Conservation (phyloP, 2,113 vertebrate genomes). For the Onychostoma macrolepis region DNA sequence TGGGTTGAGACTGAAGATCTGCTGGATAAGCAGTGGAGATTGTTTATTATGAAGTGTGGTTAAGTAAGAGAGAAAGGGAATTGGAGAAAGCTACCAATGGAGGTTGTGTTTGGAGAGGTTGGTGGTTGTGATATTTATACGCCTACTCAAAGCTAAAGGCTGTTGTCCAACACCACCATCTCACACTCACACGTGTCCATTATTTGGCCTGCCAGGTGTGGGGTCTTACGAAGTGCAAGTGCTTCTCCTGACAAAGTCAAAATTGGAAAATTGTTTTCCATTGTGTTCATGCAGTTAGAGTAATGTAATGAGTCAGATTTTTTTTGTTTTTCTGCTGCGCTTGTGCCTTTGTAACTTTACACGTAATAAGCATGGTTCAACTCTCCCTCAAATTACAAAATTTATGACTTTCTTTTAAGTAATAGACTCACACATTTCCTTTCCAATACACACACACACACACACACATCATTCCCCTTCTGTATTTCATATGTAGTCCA, state of each 20-base stretch:
- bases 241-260: not conserved
- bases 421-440: not conserved
- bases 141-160: not conserved
- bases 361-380: not conserved
- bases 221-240: constrained; percentile 18
- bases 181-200: not conserved
- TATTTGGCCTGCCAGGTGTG: constrained; percentile 10
- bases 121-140: constrained; percentile 13
- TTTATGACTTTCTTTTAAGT: not conserved
- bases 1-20: not conserved
- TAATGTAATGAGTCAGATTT: not conserved
- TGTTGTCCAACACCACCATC: not conserved
- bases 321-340: not conserved
- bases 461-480: not conserved
- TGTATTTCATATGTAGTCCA: not conserved
- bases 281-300: not conserved
- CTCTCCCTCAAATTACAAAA: not conserved
- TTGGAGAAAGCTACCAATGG: not conserved
- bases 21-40: not conserved
- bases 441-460: not conserved
- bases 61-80: not conserved
- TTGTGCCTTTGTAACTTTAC: not conserved
- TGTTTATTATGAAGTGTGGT: not conserved
- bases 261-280: not conserved
- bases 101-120: not conserved